Base-by-base conservation (phyloP, 2,888 invertebrate genomes). In the Drosophila bunnanda region DNA sequence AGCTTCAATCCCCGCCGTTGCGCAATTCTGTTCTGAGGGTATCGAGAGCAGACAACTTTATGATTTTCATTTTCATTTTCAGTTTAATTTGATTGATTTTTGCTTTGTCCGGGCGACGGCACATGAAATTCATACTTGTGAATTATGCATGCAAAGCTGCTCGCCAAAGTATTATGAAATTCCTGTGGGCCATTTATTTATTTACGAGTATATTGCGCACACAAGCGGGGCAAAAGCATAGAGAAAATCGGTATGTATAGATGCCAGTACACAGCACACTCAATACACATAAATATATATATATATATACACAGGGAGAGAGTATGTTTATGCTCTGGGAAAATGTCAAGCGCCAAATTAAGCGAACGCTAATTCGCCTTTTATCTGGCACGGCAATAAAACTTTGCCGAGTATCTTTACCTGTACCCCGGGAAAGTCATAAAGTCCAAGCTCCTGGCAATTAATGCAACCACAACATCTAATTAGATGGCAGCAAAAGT, bases 71-170 rank as follows among this genome's bases (percentile, higher is more conserved):
- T 79, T 87, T 74, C 69, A 75, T 78, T 88, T 88, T 76, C 76
- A 75, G 75, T 85, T 86, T 80, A 82, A 88, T 80, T 80, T 80
- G 76, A 86, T 89, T 82, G 88, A 88, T 88, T 86, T 88, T 77
- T 58, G 76, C 60, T 54, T 73, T 61, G 59, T 74, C 48, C 64
- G 62, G 59, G 30, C 48, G 41, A 22, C 48, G 30, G 50, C 65
- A 74, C 69, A 72, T 67, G 60, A 78, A 72, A 89, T 81, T 75
- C 82, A 82, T 80, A 70, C 57, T 56, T 22, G 46, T 34, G 54
- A 70, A 78, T 82, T 77, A 75, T 77, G 73, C 64, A 89, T 84
- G 76, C 82, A 88, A 89, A 88, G 79, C 88, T 68, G 73, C 67
- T 83, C 76, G 50, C 70, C 67, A 68, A 76, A 74, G 48, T 71